Evolutionary conservation across 2,797 vertebrate species (phyloP), one percentile per base, ranked within the genome.

Genomic region (Halcyon badia): DNA sequence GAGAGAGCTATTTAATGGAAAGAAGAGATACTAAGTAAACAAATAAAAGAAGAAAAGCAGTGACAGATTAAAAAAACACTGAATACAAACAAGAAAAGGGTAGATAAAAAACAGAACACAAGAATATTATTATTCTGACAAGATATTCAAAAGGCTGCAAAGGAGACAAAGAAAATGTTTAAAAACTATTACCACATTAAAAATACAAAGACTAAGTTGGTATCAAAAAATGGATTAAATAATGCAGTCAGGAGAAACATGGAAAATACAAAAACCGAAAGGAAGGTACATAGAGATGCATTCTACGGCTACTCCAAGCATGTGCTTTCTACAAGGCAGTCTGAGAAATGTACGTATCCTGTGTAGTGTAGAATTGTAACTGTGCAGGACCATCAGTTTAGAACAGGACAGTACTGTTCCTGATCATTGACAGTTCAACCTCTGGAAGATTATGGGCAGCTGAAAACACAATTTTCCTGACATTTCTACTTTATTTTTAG

Each of bases 361-460:
- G 5, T 25, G 11, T 8, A 69, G 16, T 3, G 6, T 6, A 39
- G 16, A 18, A 70, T 11, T 1, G 0, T 7, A 58, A 42, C 11
- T 66, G 16, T 26, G 24, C n/a, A 71, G 30, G 11, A 57, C 22
- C n/a, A 87, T 11, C 24, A 58, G 24, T 54, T 72, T 57, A 73
- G 8, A 35, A 44, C 5, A 75, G 9, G 14, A 22, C 2, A 71
- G 49, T 12, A 42, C 5, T 42, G 5, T 3, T 51, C 19, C 14
- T 15, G 11, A 25, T 54, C 28, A 56, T 0, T 33, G 6, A 57
- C 17, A 33, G 4, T 37, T 58, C 35, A 46, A 0, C 11, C 22
- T 62, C 28, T 39, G 24, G 19, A 87, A 82, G 46, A 33, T 20
- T 37, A 51, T 7, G 11, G 51, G 51, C 22, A 62, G 14, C 26